phyloP scores from a whole-genome alignment of 1,140 invertebrate genomes.

The Macrosteles quadrilineatus region DNA sequence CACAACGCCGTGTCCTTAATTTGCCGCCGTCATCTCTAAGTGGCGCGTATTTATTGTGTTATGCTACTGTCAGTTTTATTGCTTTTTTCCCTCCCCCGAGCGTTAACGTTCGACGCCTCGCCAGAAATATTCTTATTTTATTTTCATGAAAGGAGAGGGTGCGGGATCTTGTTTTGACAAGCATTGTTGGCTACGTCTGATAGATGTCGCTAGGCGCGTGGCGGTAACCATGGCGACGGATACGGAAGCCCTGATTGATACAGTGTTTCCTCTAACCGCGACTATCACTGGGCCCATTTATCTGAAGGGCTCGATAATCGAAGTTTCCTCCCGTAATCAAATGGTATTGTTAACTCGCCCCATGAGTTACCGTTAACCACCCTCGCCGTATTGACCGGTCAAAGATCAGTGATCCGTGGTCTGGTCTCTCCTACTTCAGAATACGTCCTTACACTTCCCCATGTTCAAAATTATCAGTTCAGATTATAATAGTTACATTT shows the following conservation, averaged over 20 bases:
- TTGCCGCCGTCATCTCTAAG: constrained; percentile 26
- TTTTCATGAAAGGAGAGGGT: constrained; percentile 29
- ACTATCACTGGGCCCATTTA: constrained; percentile 1
- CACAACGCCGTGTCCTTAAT: neutral
- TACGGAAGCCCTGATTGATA: constrained; percentile 27
- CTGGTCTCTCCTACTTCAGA: too few relatives aligned
- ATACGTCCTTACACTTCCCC: too few relatives aligned
- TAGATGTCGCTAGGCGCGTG: constrained; percentile 18
- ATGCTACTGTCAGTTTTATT: constrained; percentile 28
- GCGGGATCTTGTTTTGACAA: constrained; percentile 31
- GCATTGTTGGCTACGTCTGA: constrained; percentile 25
- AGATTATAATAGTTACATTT: too few relatives aligned
- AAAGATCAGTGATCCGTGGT: too few relatives aligned
- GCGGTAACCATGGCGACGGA: neutral
- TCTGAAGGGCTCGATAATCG: constrained; percentile 13
- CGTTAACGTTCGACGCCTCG: constrained; percentile 26
- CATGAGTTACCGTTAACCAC: too few relatives aligned
- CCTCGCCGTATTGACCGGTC: too few relatives aligned
- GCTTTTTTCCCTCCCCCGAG: constrained; percentile 30
- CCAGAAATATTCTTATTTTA: constrained; percentile 31
- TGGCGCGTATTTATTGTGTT: constrained; percentile 27
- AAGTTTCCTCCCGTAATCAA: neutral
- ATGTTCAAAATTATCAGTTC: too few relatives aligned
- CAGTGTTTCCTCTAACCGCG: constrained; percentile 16
- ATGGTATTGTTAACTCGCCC: constrained; percentile 3